Percentiles rank a stretch among this genome's conserved stretches.
phyloP scores from a whole-genome alignment of 1,140 invertebrate genomes.

The Drosophila bifasciata region DNA sequence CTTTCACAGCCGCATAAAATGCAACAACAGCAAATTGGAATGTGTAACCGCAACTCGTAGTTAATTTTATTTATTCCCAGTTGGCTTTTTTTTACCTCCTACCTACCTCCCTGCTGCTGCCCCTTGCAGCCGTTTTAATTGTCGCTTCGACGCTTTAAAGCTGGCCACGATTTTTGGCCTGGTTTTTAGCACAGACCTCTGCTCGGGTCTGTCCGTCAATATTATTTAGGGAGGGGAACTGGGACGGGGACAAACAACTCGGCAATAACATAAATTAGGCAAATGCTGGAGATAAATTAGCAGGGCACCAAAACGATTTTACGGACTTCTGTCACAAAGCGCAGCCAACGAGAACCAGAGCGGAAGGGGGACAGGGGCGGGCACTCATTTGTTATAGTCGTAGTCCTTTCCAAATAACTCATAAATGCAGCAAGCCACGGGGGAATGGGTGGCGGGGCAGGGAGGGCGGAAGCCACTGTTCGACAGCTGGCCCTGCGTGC shows the following conservation, averaged over 20 bases:
- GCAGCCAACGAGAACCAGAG: slow-evolving; percentile 56
- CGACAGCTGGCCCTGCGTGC: slow-evolving; percentile 68
- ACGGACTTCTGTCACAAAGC: slow-evolving; percentile 62
- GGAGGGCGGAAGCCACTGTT: slow-evolving; percentile 8
- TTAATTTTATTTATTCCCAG: slow-evolving; percentile 78
- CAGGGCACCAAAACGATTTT: slow-evolving; percentile 62
- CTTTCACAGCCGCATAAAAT: slow-evolving; percentile 80
- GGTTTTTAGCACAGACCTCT: slow-evolving; percentile 1
- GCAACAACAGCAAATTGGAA: slow-evolving; percentile 81
- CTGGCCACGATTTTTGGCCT: slow-evolving; percentile 9
- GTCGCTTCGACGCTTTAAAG: slow-evolving; percentile 55
- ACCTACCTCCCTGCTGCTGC: too few species aligned
- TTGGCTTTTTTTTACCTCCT: slow-evolving; percentile 36
- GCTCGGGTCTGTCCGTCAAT: slow-evolving; percentile 39
- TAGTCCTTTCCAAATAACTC: slow-evolving; percentile 71
- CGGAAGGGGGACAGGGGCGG: too few species aligned
- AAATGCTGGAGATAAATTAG: slow-evolving; percentile 79
- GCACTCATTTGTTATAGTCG: slow-evolving; percentile 50
- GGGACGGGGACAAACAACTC: slow-evolving; percentile 22
- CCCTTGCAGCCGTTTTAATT: slow-evolving; percentile 20
- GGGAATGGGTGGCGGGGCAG: not conserved
- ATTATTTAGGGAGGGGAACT: slow-evolving; percentile 53
- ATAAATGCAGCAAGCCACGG: slow-evolving; percentile 54
- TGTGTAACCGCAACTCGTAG: slow-evolving; percentile 80
- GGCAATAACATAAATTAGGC: slow-evolving; percentile 74